Conservation (phyloP, 2,797 vertebrate species). For the Ctenochaetus hawaiiensis region DNA sequence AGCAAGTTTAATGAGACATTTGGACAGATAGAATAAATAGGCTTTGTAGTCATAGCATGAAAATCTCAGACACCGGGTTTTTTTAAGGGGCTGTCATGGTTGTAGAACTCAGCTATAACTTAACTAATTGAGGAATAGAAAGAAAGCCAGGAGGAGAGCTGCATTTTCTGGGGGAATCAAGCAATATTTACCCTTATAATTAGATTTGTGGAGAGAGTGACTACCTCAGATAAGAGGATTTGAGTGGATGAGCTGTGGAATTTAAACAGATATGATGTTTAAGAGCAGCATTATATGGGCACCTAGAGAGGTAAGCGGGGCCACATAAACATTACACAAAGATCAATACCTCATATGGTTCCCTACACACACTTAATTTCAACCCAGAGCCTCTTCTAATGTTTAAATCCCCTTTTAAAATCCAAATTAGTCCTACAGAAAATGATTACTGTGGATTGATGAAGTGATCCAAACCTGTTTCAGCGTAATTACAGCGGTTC, state of each 20-base stretch:
- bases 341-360: conserved; percentile 49
- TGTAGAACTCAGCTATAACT: conserved; percentile 13
- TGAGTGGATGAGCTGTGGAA: conserved; percentile 27
- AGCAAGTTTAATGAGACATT: conserved; percentile 9
- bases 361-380: conserved; percentile 25
- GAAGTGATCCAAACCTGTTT: conserved; percentile 53
- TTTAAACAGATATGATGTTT: conserved; percentile 49
- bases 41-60: conserved; percentile 1
- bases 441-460: conserved; percentile 56
- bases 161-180: conserved; percentile 37
- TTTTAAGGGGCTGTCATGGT: conserved; percentile 20
- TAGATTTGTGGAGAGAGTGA: conserved; percentile 41
- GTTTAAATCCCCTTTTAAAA: conserved; percentile 43
- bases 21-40: conserved; percentile 8
- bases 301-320: conserved; percentile 33
- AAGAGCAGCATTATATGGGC: conserved; percentile 36
- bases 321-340: conserved; percentile 46
- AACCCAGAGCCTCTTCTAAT: conserved; percentile 33
- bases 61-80: not conserved
- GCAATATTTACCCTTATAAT: conserved; percentile 51
- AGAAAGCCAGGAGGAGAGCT: conserved; percentile 6
- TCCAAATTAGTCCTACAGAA: conserved; percentile 54
- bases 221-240: conserved; percentile 46
- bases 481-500: conserved; percentile 57
- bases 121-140: conserved; percentile 5